Conservation (phyloP, 2,797 vertebrate genomes). For the Paramormyrops hopkinsi region DNA sequence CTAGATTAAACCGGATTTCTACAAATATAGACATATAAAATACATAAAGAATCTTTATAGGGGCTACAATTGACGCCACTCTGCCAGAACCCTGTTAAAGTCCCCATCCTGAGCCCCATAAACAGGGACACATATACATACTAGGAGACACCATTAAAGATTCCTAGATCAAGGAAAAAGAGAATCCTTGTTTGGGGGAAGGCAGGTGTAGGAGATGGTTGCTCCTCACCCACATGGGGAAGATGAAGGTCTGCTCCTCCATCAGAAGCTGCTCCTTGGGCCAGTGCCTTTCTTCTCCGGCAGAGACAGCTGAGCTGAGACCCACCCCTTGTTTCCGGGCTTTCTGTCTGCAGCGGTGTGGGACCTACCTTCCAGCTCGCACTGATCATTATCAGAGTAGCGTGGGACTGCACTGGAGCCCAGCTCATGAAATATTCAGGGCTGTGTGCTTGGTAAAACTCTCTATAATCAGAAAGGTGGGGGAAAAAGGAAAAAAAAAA, state of each 20-base stretch:
- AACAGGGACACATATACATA: not conserved
- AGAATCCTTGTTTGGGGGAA: not conserved
- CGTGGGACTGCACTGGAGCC: slow-evolving; percentile 23
- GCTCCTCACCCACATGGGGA: not conserved
- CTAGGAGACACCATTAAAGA: not conserved
- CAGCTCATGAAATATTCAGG: slow-evolving; percentile 38
- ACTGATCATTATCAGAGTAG: slow-evolving; percentile 20
- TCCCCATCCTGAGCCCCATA: not conserved
- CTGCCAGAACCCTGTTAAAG: not conserved
- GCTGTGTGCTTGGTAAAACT: slow-evolving; percentile 28
- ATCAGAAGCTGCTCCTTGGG: not conserved
- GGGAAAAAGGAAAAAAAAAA: too few relatives aligned
- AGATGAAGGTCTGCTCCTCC: not conserved
- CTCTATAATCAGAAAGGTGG: slow-evolving; percentile 18
- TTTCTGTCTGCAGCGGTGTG: not conserved
- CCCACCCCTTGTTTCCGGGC: not conserved
- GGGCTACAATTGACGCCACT: not conserved
- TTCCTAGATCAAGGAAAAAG: not conserved
- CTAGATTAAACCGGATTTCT: not conserved
- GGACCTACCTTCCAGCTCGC: slow-evolving; percentile 24
- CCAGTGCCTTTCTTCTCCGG: not conserved
- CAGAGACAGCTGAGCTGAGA: not conserved
- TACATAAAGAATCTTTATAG: not conserved
- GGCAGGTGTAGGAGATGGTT: not conserved
- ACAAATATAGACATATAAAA: not conserved